Conservation (phyloP, 1,140 invertebrate genomes). For the Ylistrum balloti region DNA sequence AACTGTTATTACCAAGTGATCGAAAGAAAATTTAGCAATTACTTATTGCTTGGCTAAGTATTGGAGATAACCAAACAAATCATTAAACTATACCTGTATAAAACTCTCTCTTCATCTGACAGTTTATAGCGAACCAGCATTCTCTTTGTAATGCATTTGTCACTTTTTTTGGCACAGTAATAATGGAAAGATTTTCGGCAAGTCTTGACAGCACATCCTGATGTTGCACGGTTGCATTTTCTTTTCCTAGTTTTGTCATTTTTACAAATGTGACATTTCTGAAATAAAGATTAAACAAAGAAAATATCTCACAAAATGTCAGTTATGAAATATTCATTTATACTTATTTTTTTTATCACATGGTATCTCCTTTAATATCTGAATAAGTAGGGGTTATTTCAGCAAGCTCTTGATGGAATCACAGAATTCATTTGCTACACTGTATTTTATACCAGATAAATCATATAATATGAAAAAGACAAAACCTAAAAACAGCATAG, state of each 20-base stretch:
- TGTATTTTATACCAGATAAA: too few species aligned
- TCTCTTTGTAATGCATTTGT: slow-evolving; percentile 63
- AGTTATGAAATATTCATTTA: background rate
- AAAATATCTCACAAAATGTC: background rate
- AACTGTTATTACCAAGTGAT: too few species aligned
- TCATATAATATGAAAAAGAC: too few species aligned
- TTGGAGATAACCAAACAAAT: too few species aligned
- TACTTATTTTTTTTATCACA: too few species aligned
- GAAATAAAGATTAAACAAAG: slow-evolving; percentile 41
- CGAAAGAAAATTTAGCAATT: too few species aligned
- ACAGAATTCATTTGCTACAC: too few species aligned
- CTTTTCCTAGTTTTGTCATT: slow-evolving; percentile 51
- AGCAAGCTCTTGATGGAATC: too few species aligned
- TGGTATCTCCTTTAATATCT: too few species aligned
- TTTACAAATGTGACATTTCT: slow-evolving; percentile 68
- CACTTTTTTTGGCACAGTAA: slow-evolving; percentile 64
- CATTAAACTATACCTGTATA: slow-evolving; percentile 29
- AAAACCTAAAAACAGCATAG: too few species aligned
- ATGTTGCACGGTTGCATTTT: slow-evolving; percentile 61
- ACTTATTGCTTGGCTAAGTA: too few species aligned
- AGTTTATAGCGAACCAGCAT: slow-evolving; percentile 50
- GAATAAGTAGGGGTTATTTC: too few species aligned
- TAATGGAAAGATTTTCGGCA: slow-evolving; percentile 71
- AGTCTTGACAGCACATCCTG: slow-evolving; percentile 69
- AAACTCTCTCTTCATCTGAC: background rate